Percentiles rank a stretch among this genome's conserved stretches.
Evolutionary conservation across 2,888 invertebrate species (phyloP).

Genomic region (Ctena decussata): DNA sequence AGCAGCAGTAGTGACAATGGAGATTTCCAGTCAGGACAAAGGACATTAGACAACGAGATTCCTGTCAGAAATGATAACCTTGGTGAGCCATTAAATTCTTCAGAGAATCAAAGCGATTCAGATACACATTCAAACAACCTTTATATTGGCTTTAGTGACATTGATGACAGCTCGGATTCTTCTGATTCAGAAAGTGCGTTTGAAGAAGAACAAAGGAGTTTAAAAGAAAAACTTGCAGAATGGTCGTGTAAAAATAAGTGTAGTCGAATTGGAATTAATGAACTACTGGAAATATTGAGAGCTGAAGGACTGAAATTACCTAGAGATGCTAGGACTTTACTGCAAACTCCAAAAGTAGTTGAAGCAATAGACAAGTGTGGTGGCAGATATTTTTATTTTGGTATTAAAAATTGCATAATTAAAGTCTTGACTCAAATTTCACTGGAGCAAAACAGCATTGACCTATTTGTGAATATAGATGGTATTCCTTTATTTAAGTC

Average conservation of each 20-base stretch:
- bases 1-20: no score
- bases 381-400: constrained; percentile 57
- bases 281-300: constrained; percentile 29
- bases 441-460: not conserved
- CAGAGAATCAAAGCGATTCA: no score
- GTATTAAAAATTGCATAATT: constrained; percentile 30
- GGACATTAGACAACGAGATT: no score
- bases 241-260: constrained; percentile 14
- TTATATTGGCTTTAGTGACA: no score
- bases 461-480: constrained; percentile 48
- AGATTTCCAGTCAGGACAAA: no score
- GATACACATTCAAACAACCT: no score
- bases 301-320: constrained; percentile 36
- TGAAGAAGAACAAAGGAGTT: not conserved
- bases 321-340: constrained; percentile 60
- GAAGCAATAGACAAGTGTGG: constrained; percentile 42
- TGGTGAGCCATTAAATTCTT: no score
- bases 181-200: not conserved
- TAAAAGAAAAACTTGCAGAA: constrained; percentile 19
- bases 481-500: constrained; percentile 57
- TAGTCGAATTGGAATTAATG: constrained; percentile 8
- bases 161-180: not conserved
- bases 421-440: not conserved
- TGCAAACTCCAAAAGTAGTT: constrained; percentile 45
- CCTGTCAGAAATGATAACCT: no score